A percentile compares a stretch with the other conserved stretches of the same genome.
phyloP scores from a whole-genome alignment of 2,888 invertebrate species.

The Himalopsyche kuldschensis region DNA sequence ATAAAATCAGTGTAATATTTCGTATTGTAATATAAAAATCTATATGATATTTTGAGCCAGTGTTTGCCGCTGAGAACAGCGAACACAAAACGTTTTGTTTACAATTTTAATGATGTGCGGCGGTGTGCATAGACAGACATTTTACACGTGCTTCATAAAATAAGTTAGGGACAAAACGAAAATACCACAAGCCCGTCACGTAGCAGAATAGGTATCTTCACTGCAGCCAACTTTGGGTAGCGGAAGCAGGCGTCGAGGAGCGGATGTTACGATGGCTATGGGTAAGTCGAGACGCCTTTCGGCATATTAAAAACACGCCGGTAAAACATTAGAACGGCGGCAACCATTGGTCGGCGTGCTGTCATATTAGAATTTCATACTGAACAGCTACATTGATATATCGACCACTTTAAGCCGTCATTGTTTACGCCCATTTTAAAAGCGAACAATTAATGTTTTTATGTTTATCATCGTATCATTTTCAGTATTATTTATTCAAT shows the following conservation, averaged over 20 bases:
- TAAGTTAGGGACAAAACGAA: slow-evolving; percentile 17
- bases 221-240: slow-evolving; percentile 24
- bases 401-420: no score
- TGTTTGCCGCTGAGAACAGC: background rate
- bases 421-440: no score
- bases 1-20: no score
- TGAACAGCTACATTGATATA: no score
- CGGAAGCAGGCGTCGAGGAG: slow-evolving; percentile 30
- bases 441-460: no score
- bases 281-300: slow-evolving; percentile 29
- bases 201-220: background rate
- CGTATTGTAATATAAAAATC: background rate
- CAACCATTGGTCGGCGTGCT: background rate
- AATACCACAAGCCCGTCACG: slow-evolving; percentile 30
- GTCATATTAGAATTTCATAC: no score
- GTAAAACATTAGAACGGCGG: background rate
- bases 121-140: background rate
- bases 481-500: no score
- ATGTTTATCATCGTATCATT: no score
- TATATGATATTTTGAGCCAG: background rate
- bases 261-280: slow-evolving; percentile 36
- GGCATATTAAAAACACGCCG: slow-evolving; percentile 21
- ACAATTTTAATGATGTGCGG: slow-evolving; percentile 8
- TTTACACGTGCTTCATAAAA: slow-evolving; percentile 19
- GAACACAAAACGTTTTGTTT: slow-evolving; percentile 19